These are phyloP conservation scores for Agelastica alni DNA, from an alignment of 2,888 invertebrate species.

Conservation along the genomic window DNA sequence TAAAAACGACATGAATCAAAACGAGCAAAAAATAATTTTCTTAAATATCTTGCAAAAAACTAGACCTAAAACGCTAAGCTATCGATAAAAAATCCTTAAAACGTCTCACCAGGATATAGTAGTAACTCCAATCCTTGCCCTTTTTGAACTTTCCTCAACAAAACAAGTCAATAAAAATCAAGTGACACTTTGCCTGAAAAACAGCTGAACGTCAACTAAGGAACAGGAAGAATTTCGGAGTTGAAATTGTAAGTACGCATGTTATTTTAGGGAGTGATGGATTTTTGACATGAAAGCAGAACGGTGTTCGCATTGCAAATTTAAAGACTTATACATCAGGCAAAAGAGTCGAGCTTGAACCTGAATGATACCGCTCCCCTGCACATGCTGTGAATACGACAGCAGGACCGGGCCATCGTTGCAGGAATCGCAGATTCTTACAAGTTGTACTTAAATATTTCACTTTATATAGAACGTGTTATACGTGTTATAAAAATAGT, in stretches of 20 bases:
- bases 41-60: too few species aligned
- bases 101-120: slow-evolving; percentile 21
- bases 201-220: slow-evolving; percentile 34
- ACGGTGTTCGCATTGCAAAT: neutral
- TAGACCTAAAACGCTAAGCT: too few species aligned
- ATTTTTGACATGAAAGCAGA: neutral
- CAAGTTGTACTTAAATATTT: too few species aligned
- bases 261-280: slow-evolving; percentile 3
- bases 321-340: neutral
- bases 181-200: slow-evolving; percentile 25
- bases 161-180: slow-evolving; percentile 33
- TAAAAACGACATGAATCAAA: neutral
- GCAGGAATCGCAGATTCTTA: neutral
- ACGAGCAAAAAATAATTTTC: neutral
- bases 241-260: slow-evolving; percentile 10
- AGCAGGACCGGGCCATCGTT: neutral
- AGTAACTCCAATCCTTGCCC: slow-evolving; percentile 5
- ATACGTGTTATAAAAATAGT: too few species aligned
- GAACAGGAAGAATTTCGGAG: slow-evolving; percentile 23
- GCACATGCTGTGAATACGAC: neutral
- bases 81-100: slow-evolving; percentile 22
- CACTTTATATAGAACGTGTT: too few species aligned
- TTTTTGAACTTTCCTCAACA: slow-evolving; percentile 13
- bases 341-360: neutral
- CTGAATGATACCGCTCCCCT: neutral